A percentile compares a stretch with the other conserved stretches of the same genome.
phyloP scores from a whole-genome alignment of 1,140 invertebrate species.

The Plectus sambesii region DNA sequence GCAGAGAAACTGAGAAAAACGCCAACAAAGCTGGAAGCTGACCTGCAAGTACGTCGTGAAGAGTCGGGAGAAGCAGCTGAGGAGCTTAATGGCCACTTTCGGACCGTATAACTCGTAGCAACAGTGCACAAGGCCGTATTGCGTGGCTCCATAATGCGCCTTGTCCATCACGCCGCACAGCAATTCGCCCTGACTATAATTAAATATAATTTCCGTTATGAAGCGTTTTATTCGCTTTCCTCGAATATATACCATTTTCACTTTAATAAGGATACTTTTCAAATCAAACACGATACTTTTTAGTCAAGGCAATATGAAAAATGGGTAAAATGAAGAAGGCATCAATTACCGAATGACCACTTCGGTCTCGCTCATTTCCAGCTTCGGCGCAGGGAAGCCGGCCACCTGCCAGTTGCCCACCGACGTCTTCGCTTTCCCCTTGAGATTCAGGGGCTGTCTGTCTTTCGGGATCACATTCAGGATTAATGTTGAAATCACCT shows the following conservation, averaged over 20 bases:
- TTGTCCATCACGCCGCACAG: constrained; percentile 91
- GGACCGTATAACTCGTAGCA: constrained; percentile 71
- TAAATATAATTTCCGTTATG: too few relatives aligned
- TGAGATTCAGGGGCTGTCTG: constrained; percentile 62
- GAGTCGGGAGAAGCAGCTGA: constrained; percentile 78
- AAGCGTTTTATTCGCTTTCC: too few relatives aligned
- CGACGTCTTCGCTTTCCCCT: constrained; percentile 69
- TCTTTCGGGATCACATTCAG: constrained; percentile 71
- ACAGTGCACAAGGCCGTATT: constrained; percentile 62
- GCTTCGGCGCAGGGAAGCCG: constrained; percentile 23
- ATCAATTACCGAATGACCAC: constrained; percentile 62
- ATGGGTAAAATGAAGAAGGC: too few relatives aligned
- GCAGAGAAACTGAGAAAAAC: too few relatives aligned
- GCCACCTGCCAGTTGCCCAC: constrained; percentile 50
- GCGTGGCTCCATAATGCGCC: constrained; percentile 83
- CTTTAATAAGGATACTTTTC: too few relatives aligned
- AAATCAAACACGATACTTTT: too few relatives aligned
- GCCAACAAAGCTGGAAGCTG: too few relatives aligned
- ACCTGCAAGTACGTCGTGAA: constrained; percentile 80
- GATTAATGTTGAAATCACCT: constrained; percentile 53
- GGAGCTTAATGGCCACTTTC: constrained; percentile 61
- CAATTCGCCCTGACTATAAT: constrained; percentile 63
- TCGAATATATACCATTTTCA: too few relatives aligned
- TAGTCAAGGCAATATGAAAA: too few relatives aligned
- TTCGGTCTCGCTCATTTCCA: constrained; percentile 74